Percentiles rank a stretch among this genome's conserved stretches.
phyloP scores from a whole-genome alignment of 2,797 vertebrate genomes.

The Hozukius guyotensis region DNA sequence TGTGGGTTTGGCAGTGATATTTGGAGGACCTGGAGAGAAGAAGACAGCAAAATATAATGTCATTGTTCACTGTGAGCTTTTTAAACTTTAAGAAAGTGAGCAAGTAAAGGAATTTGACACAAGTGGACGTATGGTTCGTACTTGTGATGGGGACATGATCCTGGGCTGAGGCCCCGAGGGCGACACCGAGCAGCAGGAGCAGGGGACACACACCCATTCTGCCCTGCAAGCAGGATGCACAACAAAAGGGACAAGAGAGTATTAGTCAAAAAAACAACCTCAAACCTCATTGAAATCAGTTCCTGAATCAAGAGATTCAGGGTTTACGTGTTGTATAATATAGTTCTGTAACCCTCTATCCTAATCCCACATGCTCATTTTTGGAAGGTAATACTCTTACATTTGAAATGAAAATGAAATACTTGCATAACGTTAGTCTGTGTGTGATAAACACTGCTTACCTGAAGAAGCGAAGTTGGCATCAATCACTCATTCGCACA shows the following conservation, averaged over 20 bases:
- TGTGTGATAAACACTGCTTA: conserved; percentile 42
- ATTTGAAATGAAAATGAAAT: conserved; percentile 13
- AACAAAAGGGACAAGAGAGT: not conserved
- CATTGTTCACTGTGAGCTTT: not conserved
- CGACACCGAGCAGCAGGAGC: conserved; percentile 81
- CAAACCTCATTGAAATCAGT: conserved; percentile 11
- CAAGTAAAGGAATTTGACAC: not conserved
- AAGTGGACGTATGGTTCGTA: conserved; percentile 26
- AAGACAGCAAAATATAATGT: not conserved
- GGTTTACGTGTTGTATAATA: conserved; percentile 8
- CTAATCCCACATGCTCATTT: conserved; percentile 35
- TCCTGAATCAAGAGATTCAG: conserved; percentile 2
- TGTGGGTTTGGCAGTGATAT: conserved; percentile 56
- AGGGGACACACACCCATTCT: conserved; percentile 86
- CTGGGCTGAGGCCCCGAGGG: conserved; percentile 75
- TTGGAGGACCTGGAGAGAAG: conserved; percentile 55
- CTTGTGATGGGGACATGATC: conserved; percentile 59
- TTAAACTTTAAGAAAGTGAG: not conserved
- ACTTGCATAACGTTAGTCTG: not conserved
- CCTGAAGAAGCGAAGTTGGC: conserved; percentile 79
- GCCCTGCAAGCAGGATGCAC: conserved; percentile 69
- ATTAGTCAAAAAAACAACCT: conserved; percentile 20
- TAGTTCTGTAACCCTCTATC: conserved; percentile 8
- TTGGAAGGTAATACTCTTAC: conserved; percentile 3
- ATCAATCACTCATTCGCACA: conserved; percentile 87